phyloP scores from a whole-genome alignment of 1,140 invertebrate species.

The Eupristina koningsbergeri region DNA sequence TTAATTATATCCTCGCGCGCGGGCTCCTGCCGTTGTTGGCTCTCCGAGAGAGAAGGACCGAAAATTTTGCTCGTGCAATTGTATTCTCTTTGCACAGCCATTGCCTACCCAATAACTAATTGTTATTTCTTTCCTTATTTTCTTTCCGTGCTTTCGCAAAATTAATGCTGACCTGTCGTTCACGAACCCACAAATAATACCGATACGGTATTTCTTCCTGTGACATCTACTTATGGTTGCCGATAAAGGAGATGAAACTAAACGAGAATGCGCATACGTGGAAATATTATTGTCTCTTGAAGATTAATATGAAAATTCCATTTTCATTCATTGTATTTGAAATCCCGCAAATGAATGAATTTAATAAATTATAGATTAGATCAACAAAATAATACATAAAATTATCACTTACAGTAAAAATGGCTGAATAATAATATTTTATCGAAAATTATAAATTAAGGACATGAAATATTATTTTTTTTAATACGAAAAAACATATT shows the following conservation, averaged over 20 bases:
- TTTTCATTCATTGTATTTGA: background rate
- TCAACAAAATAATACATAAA: no score
- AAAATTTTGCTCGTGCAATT: background rate
- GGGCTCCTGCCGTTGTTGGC: background rate
- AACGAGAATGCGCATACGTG: background rate
- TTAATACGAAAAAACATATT: no score
- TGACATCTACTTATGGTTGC: background rate
- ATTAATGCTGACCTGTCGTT: background rate
- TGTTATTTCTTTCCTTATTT: background rate
- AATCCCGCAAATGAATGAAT: background rate
- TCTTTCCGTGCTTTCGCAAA: background rate
- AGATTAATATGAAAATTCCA: background rate
- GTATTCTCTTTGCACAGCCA: background rate
- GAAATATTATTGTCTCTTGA: background rate
- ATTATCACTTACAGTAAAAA: background rate
- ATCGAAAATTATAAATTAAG: background rate
- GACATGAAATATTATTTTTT: background rate
- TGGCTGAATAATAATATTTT: background rate
- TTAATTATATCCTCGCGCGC: constrained; percentile 34
- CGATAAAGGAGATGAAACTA: background rate
- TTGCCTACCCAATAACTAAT: background rate
- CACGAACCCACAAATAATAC: background rate
- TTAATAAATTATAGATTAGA: no score
- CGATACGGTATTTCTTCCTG: background rate
- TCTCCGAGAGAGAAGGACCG: background rate